phyloP scores from a whole-genome alignment of 2,113 vertebrate genomes.

The Phylloscopus trochilus region DNA sequence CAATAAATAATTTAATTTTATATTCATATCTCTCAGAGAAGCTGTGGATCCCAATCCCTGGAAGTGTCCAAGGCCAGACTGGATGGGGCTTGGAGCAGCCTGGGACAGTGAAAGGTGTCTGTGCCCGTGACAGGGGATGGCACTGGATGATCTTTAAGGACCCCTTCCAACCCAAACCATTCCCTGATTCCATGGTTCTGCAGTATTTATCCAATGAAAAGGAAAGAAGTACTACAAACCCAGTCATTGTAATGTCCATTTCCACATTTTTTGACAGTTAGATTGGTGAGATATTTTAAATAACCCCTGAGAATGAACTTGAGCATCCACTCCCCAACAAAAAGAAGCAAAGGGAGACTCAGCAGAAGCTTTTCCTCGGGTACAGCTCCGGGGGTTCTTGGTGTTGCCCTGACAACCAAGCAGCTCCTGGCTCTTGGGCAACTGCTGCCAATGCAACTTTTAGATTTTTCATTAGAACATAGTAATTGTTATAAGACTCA shows the following conservation, averaged over 20 bases:
- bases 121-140: too few species aligned
- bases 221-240: not conserved
- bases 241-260: not conserved
- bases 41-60: not conserved
- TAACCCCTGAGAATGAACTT: conserved; percentile 35
- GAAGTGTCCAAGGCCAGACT: rapidly evolving
- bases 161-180: too few species aligned
- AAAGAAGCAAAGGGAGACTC: not conserved
- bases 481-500: not conserved
- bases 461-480: conserved; percentile 13
- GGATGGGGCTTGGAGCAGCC: not conserved
- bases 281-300: not conserved
- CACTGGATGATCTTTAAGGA: too few species aligned
- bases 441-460: not conserved
- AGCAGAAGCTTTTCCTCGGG: conserved; percentile 9
- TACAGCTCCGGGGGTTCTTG: not conserved
- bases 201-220: not conserved
- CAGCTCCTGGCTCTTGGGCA: conserved; percentile 8
- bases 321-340: not conserved
- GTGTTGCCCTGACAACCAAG: conserved; percentile 70
- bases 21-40: not conserved
- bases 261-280: not conserved
- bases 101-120: too few species aligned
- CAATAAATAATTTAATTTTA: not conserved
- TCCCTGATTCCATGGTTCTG: not conserved